Percentiles rank a stretch among this genome's conserved stretches.
Conservation (phyloP, 2,797 vertebrate genomes). For the Antennarius maculatus region DNA sequence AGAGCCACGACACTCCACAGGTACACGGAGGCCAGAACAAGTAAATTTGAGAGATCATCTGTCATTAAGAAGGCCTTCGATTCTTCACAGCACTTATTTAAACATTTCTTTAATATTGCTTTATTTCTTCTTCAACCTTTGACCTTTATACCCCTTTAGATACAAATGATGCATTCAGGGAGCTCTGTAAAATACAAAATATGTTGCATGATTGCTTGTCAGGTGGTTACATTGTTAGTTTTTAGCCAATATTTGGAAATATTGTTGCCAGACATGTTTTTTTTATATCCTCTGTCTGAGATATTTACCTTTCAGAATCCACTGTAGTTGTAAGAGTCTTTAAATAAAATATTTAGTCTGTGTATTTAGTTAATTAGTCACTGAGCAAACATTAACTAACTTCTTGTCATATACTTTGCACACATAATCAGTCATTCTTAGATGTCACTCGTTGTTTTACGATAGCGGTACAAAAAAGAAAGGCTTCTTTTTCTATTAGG, state of each 20-base stretch:
- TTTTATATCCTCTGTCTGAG: not conserved
- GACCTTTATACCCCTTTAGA: not conserved
- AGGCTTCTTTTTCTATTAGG: not conserved
- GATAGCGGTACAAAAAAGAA: not conserved
- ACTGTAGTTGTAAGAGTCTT: not conserved
- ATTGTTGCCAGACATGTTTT: not conserved
- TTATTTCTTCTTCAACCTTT: too few species aligned
- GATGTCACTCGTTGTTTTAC: conserved; percentile 1
- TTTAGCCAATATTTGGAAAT: too few species aligned
- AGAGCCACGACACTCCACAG: conserved; percentile 94
- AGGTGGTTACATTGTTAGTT: not conserved
- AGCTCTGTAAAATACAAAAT: not conserved
- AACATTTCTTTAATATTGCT: too few species aligned
- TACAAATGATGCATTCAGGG: not conserved
- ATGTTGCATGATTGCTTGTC: not conserved
- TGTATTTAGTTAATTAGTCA: not conserved
- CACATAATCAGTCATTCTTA: not conserved
- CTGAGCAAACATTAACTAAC: conserved; percentile 5
- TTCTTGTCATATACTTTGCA: conserved; percentile 16
- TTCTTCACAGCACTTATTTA: too few species aligned
- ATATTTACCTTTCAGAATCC: not conserved
- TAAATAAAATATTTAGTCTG: not conserved
- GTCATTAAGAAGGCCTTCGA: too few species aligned
- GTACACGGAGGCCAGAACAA: conserved; percentile 61
- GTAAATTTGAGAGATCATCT: too few species aligned